Conservation (phyloP, 1,140 invertebrate species). For the Zaprionus nigranus region DNA sequence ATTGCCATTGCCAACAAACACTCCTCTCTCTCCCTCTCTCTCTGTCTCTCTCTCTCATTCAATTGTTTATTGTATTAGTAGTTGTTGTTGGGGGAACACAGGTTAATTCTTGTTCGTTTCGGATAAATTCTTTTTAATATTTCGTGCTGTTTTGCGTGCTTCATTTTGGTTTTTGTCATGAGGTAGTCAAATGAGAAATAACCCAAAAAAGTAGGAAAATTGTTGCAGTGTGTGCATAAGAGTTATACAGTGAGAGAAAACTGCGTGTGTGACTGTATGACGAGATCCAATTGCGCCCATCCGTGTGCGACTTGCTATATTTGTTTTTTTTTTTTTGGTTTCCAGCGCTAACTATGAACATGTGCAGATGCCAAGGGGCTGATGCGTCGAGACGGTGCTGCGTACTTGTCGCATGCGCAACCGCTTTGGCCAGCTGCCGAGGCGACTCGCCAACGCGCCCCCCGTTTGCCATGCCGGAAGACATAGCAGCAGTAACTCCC, state of each 20-base stretch:
- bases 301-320: slow-evolving; percentile 47
- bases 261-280: slow-evolving; percentile 36
- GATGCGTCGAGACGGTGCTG: slow-evolving; percentile 77
- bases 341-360: slow-evolving; percentile 84
- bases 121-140: slow-evolving; percentile 31
- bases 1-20: slow-evolving; percentile 43
- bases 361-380: slow-evolving; percentile 83
- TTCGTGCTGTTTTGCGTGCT: slow-evolving; percentile 46
- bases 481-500: not conserved
- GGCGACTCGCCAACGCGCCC: slow-evolving; percentile 19
- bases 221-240: slow-evolving; percentile 36
- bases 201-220: slow-evolving; percentile 29
- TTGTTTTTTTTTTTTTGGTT: slow-evolving; percentile 35
- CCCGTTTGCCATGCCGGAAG: slow-evolving; percentile 1
- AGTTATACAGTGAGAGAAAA: slow-evolving; percentile 41
- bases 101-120: slow-evolving; percentile 40
- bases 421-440: slow-evolving; percentile 63
- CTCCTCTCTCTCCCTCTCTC: slow-evolving; percentile 14
- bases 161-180: slow-evolving; percentile 29
- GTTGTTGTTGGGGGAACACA: slow-evolving; percentile 22
- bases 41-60: slow-evolving; percentile 6
- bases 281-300: slow-evolving; percentile 62
- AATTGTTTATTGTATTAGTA: slow-evolving; percentile 50
- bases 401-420: slow-evolving; percentile 72
- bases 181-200: slow-evolving; percentile 41